Evolutionary conservation across 1,140 invertebrate genomes (phyloP), one percentile per base, ranked within the genome.

Genomic region (Bombus pascuorum): DNA sequence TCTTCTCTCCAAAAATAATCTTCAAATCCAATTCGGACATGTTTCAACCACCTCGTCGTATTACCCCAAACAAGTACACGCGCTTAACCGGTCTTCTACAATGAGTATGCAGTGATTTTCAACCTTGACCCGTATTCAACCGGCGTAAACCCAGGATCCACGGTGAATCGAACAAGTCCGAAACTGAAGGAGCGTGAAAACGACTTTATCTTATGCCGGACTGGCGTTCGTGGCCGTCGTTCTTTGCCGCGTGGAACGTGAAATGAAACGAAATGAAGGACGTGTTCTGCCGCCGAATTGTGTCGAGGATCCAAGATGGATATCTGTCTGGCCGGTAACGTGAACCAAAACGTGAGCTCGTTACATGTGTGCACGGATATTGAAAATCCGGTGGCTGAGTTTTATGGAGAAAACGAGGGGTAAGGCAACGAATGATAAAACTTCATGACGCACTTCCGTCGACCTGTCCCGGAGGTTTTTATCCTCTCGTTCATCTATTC

Each of bases 91-190:
- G 83, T 79, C 75, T 77, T 3, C 13, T 77, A 57, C 39, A 13
- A 13, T 57, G 25, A 34, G 70, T 68, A 70, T 87, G 84, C 89
- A 93, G 88, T 76, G 88, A 68, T 92, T 92, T 89, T 90, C 92
- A 93, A 93, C 92, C 93, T 94, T 94, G 93, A 93, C 93, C 92
- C 72, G 91, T 83, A 90, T 93, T 88, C 87, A 81, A 74, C 32
- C 72, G 78, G 70, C 75, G 87, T 89, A 89, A 91, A 90, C 89
- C 85, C 73, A 78, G 90, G 77, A 93, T 89, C 76, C 89, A 87
- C 86, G 85, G 85, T 85, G 89, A 88, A 89, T 90, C 89, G 70
- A 68, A 39, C 82, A 70, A 62, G 71, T 72, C 70, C 34, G 39
- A 81, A 87, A 77, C 78, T 6, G 59, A 76, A 87, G 47, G 57